Evolutionary conservation across 2,113 vertebrate species (phyloP), one percentile per base, ranked within the genome.

Genomic region (Gymnobelideus leadbeateri): DNA sequence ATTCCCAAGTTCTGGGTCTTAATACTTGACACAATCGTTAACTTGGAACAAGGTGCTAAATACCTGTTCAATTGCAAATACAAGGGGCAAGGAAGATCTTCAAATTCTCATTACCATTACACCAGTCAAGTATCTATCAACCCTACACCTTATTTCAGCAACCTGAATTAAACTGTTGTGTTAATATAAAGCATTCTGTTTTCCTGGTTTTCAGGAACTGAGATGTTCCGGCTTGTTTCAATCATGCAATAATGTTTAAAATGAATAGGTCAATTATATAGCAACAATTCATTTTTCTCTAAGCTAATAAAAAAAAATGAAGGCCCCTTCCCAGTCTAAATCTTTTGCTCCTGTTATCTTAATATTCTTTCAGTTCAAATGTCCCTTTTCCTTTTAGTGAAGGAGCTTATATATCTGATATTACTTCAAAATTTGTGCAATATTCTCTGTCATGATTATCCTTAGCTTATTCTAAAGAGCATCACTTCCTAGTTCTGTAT

Each of bases 381-480:
- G 3, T 3, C 43, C 47, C 92, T 95, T 91, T 93, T 19, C 68
- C 26, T 49, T 92, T 91, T 92, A n/a, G 28, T 51, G 90, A 91
- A 0, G 46, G 2, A 54, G 14, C 51, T 77, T 91, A 0, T 84
- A 91, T 94, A 14, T 3, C 57, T 54, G 91, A 26, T 8, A 28
- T 89, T 26, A 14, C 91, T 94, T 92, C 21, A 28, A n/a, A 91
- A 89, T 0, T 92, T 52, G 43, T 52, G 91, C 91, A 92, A 61
- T 19, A 2, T 89, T 93, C 94, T 93, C 89, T 95, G 11, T 94
- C 96, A 89, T 51, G 95, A 57, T 26, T 49, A 52, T 68, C 84
- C 92, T 96, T 93, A 95, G 92, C 89, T 95, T 96, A 92, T 91
- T 90, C 68, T 54, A 92, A 49, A 90, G 68, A 12, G 9, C 50